Conservation (phyloP, 2,888 invertebrate species). For the Argyresthia albistria region DNA sequence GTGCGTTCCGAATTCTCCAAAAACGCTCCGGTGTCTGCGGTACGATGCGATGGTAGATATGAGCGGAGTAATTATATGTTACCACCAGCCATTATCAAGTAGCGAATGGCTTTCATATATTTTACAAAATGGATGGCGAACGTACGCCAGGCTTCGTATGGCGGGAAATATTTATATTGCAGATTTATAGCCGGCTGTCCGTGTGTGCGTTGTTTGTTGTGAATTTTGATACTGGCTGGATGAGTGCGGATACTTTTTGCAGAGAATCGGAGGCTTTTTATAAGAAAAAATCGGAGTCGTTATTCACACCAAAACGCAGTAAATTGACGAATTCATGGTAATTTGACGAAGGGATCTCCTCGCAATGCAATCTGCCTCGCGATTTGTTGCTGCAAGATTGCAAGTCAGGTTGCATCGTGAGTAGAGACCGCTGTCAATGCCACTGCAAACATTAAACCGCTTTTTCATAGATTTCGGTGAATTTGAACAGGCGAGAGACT, state of each 20-base stretch:
- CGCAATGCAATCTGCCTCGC: too few species aligned
- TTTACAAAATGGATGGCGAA: slow-evolving; percentile 63
- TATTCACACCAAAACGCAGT: background rate
- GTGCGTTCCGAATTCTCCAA: slow-evolving; percentile 23
- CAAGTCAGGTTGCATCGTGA: too few species aligned
- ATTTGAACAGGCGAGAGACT: background rate
- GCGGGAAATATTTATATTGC: slow-evolving; percentile 62
- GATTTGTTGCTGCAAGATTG: too few species aligned
- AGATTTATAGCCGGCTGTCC: slow-evolving; percentile 39
- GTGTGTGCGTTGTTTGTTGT: slow-evolving; percentile 28
- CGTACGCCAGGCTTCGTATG: slow-evolving; percentile 37
- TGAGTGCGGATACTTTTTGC: slow-evolving; percentile 8
- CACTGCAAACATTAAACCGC: background rate
- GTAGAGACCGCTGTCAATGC: too few species aligned
- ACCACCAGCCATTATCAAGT: slow-evolving; percentile 66
- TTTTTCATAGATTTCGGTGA: background rate
- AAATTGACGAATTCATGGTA: background rate
- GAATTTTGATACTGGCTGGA: slow-evolving; percentile 26
- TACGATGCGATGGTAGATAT: slow-evolving; percentile 49
- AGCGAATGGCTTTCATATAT: slow-evolving; percentile 65
- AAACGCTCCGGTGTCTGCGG: slow-evolving; percentile 34
- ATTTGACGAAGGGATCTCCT: too few species aligned
- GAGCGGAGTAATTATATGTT: slow-evolving; percentile 57
- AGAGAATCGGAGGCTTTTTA: background rate
- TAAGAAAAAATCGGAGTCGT: background rate